Base-by-base conservation (phyloP, 1,140 invertebrate genomes). In the Drosophila pseudoananassae region DNA sequence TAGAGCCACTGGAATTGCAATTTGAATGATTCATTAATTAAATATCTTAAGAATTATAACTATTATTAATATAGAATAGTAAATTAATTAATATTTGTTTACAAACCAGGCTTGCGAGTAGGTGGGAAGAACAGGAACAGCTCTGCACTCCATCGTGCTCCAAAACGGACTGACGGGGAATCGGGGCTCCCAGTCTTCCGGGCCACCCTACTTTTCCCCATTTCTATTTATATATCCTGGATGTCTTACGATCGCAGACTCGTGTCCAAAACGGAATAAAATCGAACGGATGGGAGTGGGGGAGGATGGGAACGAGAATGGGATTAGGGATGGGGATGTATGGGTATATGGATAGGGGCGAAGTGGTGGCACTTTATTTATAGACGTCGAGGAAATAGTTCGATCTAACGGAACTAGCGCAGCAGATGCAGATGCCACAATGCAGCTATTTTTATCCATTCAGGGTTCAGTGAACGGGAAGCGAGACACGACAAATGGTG, bases 71-170 rank as follows among this genome's bases (percentile, higher is more conserved):
- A 25, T 25, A 1, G 23, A 25, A 25, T 25, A 25, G n/a, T 25
- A 25, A 25, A 25, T 25, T n/a, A 20, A 27, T 27, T 27, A 27
- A 27, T 27, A 27, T n/a, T 36, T n/a, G 2, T 10, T 59, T 0
- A 71, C 82, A 10, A 53, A 91, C 89, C 88, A 85, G 25, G 89
- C 83, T 52, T 90, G 75, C 9, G 78, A 76, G 47, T 85, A 89
- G 15, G 72, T 82, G 4, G 83, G 80, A 15, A 77, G 64, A 72
- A 73, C 56, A 6, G 83, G 57, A 25, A 55, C 54, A 55, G 66
- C 71, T 90, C 89, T 85, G 59, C 57, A 68, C 71, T 90, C 87
- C 89, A 91, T 91, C 72, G 57, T 75, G 73, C 31, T 60, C 15
- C 52, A 36, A 38, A 27, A 31, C 25, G 46, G 20, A 81, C 78